phyloP scores from a whole-genome alignment of 2,113 vertebrate genomes.

The Sula dactylatra region DNA sequence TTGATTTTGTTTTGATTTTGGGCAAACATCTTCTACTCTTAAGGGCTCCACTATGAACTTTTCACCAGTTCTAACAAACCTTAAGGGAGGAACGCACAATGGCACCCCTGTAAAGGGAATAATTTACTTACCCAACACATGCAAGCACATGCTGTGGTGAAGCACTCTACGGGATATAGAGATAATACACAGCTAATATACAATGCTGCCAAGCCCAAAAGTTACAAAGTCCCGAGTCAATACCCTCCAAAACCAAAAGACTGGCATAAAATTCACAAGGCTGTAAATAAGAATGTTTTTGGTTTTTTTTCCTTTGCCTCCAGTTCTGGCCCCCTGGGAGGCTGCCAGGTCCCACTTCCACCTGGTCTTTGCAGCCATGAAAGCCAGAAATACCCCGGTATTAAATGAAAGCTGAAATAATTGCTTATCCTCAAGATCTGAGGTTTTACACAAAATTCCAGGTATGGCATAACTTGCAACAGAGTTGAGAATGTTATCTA shows the following conservation, averaged over 20 bases:
- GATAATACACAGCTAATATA: background rate
- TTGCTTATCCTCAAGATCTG: slow-evolving; percentile 7
- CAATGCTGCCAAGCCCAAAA: background rate
- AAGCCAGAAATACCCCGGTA: slow-evolving; percentile 24
- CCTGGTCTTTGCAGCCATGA: background rate
- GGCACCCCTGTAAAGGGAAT: background rate
- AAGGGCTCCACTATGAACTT: background rate
- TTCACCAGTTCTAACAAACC: background rate
- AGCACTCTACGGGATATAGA: background rate
- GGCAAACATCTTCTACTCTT: background rate
- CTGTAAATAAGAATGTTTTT: background rate
- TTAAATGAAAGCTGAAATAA: slow-evolving; percentile 43
- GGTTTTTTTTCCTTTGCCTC: background rate
- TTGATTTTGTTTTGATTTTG: background rate
- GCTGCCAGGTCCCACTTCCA: slow-evolving; percentile 8
- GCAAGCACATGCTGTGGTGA: background rate
- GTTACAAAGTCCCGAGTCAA: background rate
- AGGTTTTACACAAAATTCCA: slow-evolving; percentile 13
- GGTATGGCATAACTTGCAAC: background rate
- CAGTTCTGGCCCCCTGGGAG: background rate
- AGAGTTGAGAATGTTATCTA: slow-evolving; percentile 35
- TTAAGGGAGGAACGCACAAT: background rate
- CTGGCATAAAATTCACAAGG: background rate
- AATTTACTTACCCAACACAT: background rate
- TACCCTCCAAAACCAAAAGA: background rate